Evolutionary conservation across 2,797 vertebrate genomes (phyloP).

Genomic region (Hemitrygon akajei): DNA sequence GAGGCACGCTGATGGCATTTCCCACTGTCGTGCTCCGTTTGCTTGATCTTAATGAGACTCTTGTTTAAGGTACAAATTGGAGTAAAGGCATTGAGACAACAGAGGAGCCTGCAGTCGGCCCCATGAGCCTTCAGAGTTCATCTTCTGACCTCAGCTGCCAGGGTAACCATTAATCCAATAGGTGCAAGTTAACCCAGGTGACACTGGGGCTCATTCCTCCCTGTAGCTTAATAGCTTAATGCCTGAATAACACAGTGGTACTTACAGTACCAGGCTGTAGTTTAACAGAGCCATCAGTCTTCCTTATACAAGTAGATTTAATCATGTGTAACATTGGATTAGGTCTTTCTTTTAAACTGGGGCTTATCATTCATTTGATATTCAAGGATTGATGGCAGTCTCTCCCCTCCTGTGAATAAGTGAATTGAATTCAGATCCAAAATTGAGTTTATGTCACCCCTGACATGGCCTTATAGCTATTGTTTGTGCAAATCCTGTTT

Average conservation of each 20-base stretch:
- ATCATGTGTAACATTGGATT: constrained; percentile 36
- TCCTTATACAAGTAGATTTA: constrained; percentile 20
- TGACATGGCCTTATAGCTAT: not conserved
- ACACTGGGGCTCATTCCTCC: not conserved
- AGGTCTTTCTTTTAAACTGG: not conserved
- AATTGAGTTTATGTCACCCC: constrained; percentile 17
- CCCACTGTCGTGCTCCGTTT: not conserved
- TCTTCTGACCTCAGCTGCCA: constrained; percentile 17
- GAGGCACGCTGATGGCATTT: not conserved
- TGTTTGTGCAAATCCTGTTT: constrained; percentile 25
- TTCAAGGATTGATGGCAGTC: constrained; percentile 7
- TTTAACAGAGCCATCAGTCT: not conserved
- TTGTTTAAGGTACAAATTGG: constrained; percentile 12
- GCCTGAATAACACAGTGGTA: not conserved
- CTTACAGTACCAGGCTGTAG: not conserved
- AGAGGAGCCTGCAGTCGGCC: not conserved
- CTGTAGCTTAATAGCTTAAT: constrained; percentile 4
- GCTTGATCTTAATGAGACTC: constrained; percentile 18
- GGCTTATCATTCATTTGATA: constrained; percentile 20
- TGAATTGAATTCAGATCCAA: constrained; percentile 18
- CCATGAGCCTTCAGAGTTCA: constrained; percentile 24
- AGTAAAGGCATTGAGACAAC: not conserved
- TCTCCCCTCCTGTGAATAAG: not conserved
- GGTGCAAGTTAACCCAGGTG: constrained; percentile 35
- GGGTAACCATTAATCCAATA: constrained; percentile 35